phyloP scores from a whole-genome alignment of 2,888 invertebrate species.

The Isoperla grammatica region DNA sequence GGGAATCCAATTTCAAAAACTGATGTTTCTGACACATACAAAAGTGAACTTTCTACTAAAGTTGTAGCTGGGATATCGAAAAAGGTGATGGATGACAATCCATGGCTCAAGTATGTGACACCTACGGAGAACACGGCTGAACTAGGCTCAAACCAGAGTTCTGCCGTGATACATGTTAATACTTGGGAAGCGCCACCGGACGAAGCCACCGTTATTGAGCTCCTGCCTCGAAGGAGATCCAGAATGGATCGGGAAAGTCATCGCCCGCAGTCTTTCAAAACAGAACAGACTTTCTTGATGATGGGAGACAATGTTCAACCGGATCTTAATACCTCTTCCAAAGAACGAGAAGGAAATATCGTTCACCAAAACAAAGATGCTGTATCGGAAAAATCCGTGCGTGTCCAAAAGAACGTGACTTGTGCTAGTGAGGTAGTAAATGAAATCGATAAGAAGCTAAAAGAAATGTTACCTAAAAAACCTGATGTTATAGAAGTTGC shows the following conservation, averaged over 20 bases:
- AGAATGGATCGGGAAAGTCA: not conserved
- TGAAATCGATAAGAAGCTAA: not conserved
- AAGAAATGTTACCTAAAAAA: not conserved
- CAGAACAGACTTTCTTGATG: not conserved
- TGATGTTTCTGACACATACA: no score
- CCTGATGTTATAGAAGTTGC: not conserved
- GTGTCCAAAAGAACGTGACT: no score
- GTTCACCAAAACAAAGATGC: no score
- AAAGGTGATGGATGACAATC: not conserved
- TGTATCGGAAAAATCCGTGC: no score
- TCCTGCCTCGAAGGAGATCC: slow-evolving; percentile 16
- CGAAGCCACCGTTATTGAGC: slow-evolving; percentile 23
- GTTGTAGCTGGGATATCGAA: not conserved
- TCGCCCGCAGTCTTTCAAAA: not conserved
- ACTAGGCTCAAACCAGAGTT: not conserved
- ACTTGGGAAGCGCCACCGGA: slow-evolving; percentile 20
- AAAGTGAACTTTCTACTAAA: no score
- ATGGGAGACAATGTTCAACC: no score
- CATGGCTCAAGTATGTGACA: not conserved
- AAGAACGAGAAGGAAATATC: not conserved
- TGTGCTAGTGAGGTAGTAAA: not conserved
- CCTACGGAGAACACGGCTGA: not conserved
- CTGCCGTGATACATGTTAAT: slow-evolving; percentile 10
- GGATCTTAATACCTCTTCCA: not conserved
- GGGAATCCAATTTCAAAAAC: no score